Evolutionary conservation across 2,888 invertebrate species (phyloP).

Genomic region (Crematogaster levior): DNA sequence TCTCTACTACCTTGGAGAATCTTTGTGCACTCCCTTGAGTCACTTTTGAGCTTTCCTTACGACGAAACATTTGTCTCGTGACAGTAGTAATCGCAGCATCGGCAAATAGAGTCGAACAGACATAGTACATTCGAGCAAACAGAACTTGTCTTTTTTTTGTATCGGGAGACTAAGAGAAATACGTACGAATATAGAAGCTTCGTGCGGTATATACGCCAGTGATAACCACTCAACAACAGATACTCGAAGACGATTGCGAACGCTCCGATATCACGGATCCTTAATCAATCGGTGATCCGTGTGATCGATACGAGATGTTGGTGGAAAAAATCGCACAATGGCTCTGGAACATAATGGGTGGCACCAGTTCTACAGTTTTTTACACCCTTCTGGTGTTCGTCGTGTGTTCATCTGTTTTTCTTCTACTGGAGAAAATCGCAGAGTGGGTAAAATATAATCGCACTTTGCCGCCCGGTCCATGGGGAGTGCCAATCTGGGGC

Average conservation of each 20-base stretch:
- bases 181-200: background rate
- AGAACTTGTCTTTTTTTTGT: background rate
- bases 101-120: background rate
- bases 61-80: slow-evolving; percentile 7
- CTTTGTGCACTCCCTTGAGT: too few species aligned
- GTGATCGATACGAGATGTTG: slow-evolving; percentile 73
- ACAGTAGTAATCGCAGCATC: slow-evolving; percentile 10
- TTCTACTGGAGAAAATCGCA: too few species aligned
- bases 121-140: background rate
- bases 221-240: background rate
- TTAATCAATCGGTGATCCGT: background rate
- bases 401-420: too few species aligned
- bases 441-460: slow-evolving; percentile 76
- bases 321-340: slow-evolving; percentile 78
- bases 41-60: background rate
- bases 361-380: slow-evolving; percentile 73
- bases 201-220: background rate
- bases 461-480: slow-evolving; percentile 94
- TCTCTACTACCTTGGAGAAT: too few species aligned
- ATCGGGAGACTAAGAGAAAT: slow-evolving; percentile 1
- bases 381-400: slow-evolving; percentile 86
- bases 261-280: background rate
- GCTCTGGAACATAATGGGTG: slow-evolving; percentile 75
- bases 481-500: slow-evolving; percentile 94
- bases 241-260: background rate